Base-by-base conservation (phyloP, 2,797 vertebrate genomes). In the Poecilia gillii region DNA sequence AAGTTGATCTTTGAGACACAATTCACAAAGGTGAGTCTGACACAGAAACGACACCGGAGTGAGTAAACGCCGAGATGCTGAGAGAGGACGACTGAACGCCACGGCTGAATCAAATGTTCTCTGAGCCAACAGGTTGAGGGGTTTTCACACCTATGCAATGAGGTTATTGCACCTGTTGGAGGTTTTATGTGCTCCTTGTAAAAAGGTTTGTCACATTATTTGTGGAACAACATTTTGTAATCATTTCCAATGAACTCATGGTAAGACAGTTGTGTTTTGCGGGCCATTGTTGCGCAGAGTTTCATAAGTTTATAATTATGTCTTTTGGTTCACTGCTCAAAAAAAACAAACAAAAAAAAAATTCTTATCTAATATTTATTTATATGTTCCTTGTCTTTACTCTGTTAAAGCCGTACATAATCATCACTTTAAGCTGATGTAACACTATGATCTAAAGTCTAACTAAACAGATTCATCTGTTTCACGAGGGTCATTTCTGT, bases 401-500 rank as follows among this genome's bases (percentile, higher is more conserved):
- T 79, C 55, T 49, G 41, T 62, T 57, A 47, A 75, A 75, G 25
- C 18, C n/a, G 46, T 86, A 28, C 59, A 62, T 25, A 75, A 25
- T 66, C 45, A 8, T 64, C 39, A 28, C 46, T 81, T 33, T 31
- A 62, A 71, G 55, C 70, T 78, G 84, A 81, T 31, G 4, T 62
- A 73, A 73, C 55, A 64, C 43, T 31, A 49, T 82, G 84, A 75
- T 59, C 62, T 70, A 87, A 86, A 53, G 4, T 16, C 39, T 46
- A 43, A 77, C 47, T 46, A 66, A 59, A 85, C 68, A 45, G 76
- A 83, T 74, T 39, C 33, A 84, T 73, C 49, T 57, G n/a, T 80
- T 66, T 41, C 14, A 18, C 77, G 73, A 47, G 53, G 78, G 45
- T 55, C 49, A 49, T 47, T 86, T 84, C 81, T 81, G 75, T 88